Evolutionary conservation across 2,797 vertebrate genomes (phyloP), one percentile per base, ranked within the genome.

Genomic region (Sorex maritimensis): DNA sequence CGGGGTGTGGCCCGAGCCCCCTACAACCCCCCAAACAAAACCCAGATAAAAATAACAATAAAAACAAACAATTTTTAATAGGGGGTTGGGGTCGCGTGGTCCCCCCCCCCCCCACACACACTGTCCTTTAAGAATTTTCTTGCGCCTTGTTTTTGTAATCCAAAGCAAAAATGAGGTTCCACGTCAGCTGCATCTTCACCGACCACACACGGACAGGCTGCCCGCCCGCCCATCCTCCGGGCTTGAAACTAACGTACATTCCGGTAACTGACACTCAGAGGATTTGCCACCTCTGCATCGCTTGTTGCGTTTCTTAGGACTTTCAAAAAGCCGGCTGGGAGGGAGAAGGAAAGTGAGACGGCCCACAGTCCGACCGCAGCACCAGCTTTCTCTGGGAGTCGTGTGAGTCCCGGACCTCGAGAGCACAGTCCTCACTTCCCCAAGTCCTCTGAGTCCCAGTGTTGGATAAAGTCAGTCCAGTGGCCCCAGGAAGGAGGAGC

Each of bases 291-390:
- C 24, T 85, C 15, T 92, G 19, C 9, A 17, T 81, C 5, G 15
- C 28, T 81, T 23, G 0, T 92, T 77, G 14, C 82, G 58, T 80
- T 82, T 87, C 26, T 88, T 69, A 85, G 68, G 7, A 7, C 55
- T 55, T 92, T 67, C 34, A 14, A 41, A 69, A 78, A 69, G 12
- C 41, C 86, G 17, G 6, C 34, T 52, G 67, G 28, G 21, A 30
- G 65, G 65, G 46, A 93, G 78, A 52, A 77, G 91, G 30, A 83
- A 89, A 91, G 19, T 72, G 63, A 75, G 46, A 83, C 34, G 41
- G 44, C 19, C 49, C 34, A 2, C 49, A 55, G 30, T 77, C 9
- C 11, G 7, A 38, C 9, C 5, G 55, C 1, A n/a, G 1, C 24
- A 49, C 82, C 24, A 65, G 5, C 26, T 28, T 69, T 13, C 17